phyloP scores from a whole-genome alignment of 2,113 vertebrate genomes.

The Eonycteris spelaea region DNA sequence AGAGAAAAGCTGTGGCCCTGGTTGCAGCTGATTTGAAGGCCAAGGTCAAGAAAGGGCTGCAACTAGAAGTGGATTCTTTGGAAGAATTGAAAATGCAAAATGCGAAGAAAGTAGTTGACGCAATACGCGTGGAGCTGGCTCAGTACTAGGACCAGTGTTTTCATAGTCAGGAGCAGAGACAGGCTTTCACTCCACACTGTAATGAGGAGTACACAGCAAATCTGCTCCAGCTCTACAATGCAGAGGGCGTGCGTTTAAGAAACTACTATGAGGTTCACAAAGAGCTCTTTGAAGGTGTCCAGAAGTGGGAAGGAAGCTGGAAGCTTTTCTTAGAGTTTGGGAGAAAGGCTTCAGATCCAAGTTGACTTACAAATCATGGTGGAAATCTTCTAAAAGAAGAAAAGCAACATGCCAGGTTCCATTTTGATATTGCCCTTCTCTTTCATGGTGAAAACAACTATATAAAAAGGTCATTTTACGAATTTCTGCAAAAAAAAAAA shows the following conservation, averaged over 20 bases:
- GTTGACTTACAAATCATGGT: conserved; percentile 92
- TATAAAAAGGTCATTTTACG: background rate
- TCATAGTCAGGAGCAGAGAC: conserved; percentile 86
- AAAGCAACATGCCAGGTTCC: conserved; percentile 90
- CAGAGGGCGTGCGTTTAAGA: conserved; percentile 86
- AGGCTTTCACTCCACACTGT: conserved; percentile 85
- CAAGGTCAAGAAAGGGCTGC: conserved; percentile 87
- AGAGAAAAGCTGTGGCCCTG: conserved; percentile 83
- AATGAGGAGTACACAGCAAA: conserved; percentile 89
- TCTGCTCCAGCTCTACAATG: conserved; percentile 86
- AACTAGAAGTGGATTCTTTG: conserved; percentile 85
- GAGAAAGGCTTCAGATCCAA: conserved; percentile 90
- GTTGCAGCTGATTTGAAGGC: conserved; percentile 82
- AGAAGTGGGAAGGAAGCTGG: conserved; percentile 95
- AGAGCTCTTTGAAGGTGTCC: conserved; percentile 90
- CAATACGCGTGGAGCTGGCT: conserved; percentile 85
- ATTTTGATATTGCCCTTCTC: background rate
- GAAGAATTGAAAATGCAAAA: conserved; percentile 91
- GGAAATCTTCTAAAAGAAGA: conserved; percentile 96
- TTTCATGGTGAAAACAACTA: background rate
- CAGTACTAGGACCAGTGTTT: conserved; percentile 93
- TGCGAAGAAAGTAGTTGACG: conserved; percentile 84
- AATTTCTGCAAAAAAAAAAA: background rate
- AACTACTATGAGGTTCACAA: conserved; percentile 86
- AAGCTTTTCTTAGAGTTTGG: conserved; percentile 91